A percentile compares a stretch with the other conserved stretches of the same genome.
Evolutionary conservation across 2,888 invertebrate genomes (phyloP).

Genomic region (Cantharis rufa): DNA sequence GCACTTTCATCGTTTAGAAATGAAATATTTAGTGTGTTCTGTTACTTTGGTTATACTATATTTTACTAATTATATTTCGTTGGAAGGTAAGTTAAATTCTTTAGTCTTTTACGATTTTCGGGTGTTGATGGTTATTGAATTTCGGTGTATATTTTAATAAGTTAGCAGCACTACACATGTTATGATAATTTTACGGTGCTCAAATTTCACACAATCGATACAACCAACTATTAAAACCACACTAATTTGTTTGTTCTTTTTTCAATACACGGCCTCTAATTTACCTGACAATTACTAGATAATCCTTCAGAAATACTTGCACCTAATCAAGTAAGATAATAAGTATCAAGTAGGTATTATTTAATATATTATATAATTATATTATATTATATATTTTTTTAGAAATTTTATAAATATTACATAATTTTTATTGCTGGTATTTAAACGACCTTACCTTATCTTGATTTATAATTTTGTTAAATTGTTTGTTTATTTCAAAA

Average conservation of each 20-base stretch:
- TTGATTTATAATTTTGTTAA: no score
- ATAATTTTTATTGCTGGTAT: no score
- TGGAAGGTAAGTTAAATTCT: conserved; percentile 37
- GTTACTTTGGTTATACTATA: conserved; percentile 46
- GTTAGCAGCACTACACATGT: background rate
- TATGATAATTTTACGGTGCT: background rate
- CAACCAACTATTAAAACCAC: background rate
- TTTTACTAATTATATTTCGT: conserved; percentile 45
- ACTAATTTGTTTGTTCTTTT: background rate
- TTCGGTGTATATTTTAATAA: background rate
- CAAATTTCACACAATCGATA: background rate
- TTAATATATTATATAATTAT: no score
- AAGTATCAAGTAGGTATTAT: background rate
- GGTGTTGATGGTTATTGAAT: conserved; percentile 21
- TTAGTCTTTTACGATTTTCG: conserved; percentile 1
- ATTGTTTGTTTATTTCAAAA: no score
- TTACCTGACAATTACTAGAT: background rate
- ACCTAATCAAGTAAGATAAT: background rate
- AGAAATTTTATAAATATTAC: no score
- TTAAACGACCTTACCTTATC: no score
- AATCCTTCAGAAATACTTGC: background rate
- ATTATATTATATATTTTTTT: no score
- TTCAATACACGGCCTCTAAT: background rate
- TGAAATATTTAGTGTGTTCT: conserved; percentile 50
- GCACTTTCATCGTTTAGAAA: conserved; percentile 39